Evolutionary conservation across 2,797 vertebrate species (phyloP).

Genomic region (Enteromius treurensis): DNA sequence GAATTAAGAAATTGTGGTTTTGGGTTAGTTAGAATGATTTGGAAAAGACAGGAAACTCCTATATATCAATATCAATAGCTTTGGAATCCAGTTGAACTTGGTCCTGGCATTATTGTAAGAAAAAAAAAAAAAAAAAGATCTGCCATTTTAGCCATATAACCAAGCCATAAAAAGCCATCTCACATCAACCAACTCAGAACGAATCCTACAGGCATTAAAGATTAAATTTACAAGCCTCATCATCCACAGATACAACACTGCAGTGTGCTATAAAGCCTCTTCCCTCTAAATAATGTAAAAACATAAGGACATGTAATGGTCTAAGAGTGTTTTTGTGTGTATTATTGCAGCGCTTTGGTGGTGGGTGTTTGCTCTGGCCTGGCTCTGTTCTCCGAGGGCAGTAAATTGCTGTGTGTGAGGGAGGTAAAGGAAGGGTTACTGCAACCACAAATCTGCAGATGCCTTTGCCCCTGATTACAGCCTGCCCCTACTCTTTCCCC

Average conservation of each 20-base stretch:
- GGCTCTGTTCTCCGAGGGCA: slow-evolving; percentile 46
- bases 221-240: slow-evolving; percentile 60
- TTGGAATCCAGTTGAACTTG: slow-evolving; percentile 22
- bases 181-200: slow-evolving; percentile 45
- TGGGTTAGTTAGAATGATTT: not conserved
- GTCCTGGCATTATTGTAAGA: slow-evolving; percentile 7
- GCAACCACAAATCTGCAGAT: slow-evolving; percentile 42
- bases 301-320: slow-evolving; percentile 36
- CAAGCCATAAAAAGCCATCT: slow-evolving; percentile 35
- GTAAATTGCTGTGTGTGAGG: slow-evolving; percentile 48
- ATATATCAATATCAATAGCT: not conserved
- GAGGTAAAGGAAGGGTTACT: slow-evolving; percentile 55
- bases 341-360: slow-evolving; percentile 13
- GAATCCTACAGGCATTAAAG: slow-evolving; percentile 53
- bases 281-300: slow-evolving; percentile 55
- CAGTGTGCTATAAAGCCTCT: slow-evolving; percentile 36
- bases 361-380: slow-evolving; percentile 43
- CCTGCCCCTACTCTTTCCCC: slow-evolving; percentile 32
- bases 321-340: slow-evolving; percentile 37
- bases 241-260: slow-evolving; percentile 53
- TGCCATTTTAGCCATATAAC: slow-evolving; percentile 24
- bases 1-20: slow-evolving; percentile 3
- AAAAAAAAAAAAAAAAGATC: not conserved
- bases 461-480: slow-evolving; percentile 56
- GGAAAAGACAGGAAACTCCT: not conserved